Base-by-base conservation (phyloP, 2,113 vertebrate species). In the Opisthocomus hoazin region DNA sequence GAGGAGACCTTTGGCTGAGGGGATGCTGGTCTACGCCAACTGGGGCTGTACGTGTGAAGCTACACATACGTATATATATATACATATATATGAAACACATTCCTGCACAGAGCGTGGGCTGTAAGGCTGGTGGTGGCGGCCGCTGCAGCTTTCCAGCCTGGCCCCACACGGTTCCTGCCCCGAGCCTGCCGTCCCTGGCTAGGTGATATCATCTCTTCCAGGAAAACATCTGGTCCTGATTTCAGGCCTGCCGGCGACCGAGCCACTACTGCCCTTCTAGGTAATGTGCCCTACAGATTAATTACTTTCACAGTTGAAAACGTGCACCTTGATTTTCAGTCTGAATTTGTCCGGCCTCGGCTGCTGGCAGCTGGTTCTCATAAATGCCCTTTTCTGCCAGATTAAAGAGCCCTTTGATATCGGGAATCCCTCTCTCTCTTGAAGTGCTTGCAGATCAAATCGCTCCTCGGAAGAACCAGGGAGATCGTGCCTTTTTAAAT, bases 271-370 rank as follows among this genome's bases (percentile, higher is more conserved):
- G 74, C 91, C 75, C 60, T 91, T 79, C 78, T 57, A 87, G 79
- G 71, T 92, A 96, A 92, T 21, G 54, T 91, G 84, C 89, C 91
- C 37, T 68, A 30, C 2, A 19, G 84, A 92, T 92, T 97, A 97
- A 97, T 96, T 95, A 91, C 91, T 96, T 93, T 97, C 92, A 91
- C 91, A 95, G 95, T 69, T 95, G 81, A 94, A 96, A 96, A 97
- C 0, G 61, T 97, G 89, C 81, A 94, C 94, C 94, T 96, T 96
- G 95, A 95, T 89, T 96, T 96, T 95, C 70, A 79, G 84, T 85
- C 95, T 94, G 81, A 87, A 94, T 93, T 91, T 70, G 77, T 95
- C 93, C 14, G 3, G 84, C 95, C 66, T 90, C 95, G 48, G 19
- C 84, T 96, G 65, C 84, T 73, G 29, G 54, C 94, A 96, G 76